Evolutionary conservation across 2,888 invertebrate species (phyloP), one percentile per base, ranked within the genome.

Genomic region (Plagiodera versicolora): DNA sequence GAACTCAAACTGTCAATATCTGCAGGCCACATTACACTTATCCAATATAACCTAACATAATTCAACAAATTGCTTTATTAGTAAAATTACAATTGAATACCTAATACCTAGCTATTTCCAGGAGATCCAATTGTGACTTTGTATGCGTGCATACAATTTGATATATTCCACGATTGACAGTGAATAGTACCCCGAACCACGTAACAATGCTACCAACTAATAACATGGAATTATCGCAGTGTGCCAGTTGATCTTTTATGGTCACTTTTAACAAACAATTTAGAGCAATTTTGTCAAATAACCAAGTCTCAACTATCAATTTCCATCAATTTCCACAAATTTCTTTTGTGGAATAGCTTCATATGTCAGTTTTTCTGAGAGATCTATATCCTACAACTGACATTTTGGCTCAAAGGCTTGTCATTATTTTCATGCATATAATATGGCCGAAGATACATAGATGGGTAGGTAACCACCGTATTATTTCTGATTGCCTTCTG

Each of bases 311-410:
- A 58, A 54, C 48, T 54, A 54, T 54, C 48, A 24, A 58, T 54
- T 58, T 58, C n/a, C 53, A 47, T 58, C 54, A 45, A 48, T 53
- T 58, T 54, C 20, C 39, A 39, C 39, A 39, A 39, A 10, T n/a
- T 24, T 39, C 53, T 35, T 53, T 53, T 53, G 53, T 53, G 35
- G n/a, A 53, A 10, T 11, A 3, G 44, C 20, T 24, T 53, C 44
- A 44, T 24, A 44, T 53, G 45, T 44, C 39, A 10, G 14, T 44
- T 44, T 53, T 28, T 24, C 24, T 24, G 24, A 6, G n/a, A 20
- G 45, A 53, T 45, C 24, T 44, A 53, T 53, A 39, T 53, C 19
- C 53, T 45, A 19, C 53, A 53, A 20, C 24, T 53, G 53, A 53
- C 53, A 52, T 20, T 6, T 19, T 19, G 17, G n/a, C 52, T 14